phyloP scores from a whole-genome alignment of 1,140 invertebrate species.

The Caenorhabditis brenneri region DNA sequence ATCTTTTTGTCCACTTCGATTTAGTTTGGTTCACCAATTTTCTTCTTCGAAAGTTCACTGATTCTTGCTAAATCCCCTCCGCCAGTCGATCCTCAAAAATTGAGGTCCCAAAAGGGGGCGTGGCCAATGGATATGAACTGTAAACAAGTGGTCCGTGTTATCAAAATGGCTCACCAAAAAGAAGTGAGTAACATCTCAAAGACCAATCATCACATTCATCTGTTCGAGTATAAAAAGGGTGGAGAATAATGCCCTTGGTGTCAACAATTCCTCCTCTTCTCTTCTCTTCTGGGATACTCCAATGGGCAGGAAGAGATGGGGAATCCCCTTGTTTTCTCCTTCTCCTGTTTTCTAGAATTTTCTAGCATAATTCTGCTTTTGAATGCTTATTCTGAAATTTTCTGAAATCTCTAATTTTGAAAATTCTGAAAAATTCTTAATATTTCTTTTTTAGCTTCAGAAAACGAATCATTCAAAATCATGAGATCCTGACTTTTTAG shows the following conservation, averaged over 20 bases:
- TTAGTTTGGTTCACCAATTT: no score
- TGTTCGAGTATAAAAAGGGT: background rate
- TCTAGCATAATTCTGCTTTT: background rate
- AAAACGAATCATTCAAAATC: no score
- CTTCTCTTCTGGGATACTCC: background rate
- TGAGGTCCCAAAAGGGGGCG: background rate
- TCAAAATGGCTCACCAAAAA: background rate
- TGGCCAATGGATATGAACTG: background rate
- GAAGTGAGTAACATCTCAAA: conserved; percentile 1
- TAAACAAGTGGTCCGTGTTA: background rate
- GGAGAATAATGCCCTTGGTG: background rate
- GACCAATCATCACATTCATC: background rate
- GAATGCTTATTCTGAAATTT: background rate
- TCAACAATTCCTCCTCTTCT: background rate
- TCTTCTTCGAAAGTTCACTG: background rate
- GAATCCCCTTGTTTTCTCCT: background rate
- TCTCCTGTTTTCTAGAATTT: background rate
- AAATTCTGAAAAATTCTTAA: background rate
- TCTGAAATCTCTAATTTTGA: background rate
- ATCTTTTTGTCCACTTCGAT: no score
- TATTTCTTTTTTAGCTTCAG: no score
- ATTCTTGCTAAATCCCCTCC: background rate
- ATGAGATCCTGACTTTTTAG: no score
- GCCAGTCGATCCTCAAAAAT: no score
- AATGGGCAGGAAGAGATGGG: background rate